phyloP scores from a whole-genome alignment of 2,888 invertebrate genomes.

The Drosophila cracens region DNA sequence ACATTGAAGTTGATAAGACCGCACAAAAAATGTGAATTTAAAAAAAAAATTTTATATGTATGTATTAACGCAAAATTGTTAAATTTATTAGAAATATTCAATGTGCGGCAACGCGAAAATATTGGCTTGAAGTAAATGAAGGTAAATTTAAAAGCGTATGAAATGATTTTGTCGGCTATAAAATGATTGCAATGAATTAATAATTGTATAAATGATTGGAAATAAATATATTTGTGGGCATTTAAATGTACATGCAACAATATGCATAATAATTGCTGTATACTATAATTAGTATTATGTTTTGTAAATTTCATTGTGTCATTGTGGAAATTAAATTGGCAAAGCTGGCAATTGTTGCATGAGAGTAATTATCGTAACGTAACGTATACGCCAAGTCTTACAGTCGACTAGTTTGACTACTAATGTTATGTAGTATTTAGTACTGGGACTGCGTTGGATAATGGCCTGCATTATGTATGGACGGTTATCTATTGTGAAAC shows the following conservation, averaged over 20 bases:
- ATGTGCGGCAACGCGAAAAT: not conserved
- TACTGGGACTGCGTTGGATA: not conserved
- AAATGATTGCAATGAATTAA: not conserved
- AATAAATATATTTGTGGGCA: not conserved
- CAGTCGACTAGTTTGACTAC: not conserved
- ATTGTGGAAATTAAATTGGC: conserved; percentile 43
- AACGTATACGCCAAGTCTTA: conserved; percentile 44
- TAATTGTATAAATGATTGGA: not conserved
- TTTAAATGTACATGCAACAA: not conserved
- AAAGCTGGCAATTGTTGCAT: conserved; percentile 36
- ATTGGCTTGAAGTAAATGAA: not conserved
- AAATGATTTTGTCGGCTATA: too few species aligned
- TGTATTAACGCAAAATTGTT: not conserved
- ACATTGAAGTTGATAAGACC: not conserved
- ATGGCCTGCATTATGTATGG: conserved; percentile 31
- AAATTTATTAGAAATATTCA: not conserved
- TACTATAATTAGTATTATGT: not conserved
- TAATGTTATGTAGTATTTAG: not conserved
- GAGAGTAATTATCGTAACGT: conserved; percentile 60
- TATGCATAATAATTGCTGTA: not conserved
- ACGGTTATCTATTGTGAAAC: conserved; percentile 43
- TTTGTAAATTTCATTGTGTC: not conserved
- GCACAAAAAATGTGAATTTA: not conserved
- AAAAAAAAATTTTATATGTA: too few species aligned
- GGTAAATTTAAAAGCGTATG: too few species aligned